Conservation (phyloP, 2,797 vertebrate species). For the Pelochelys cantorii region DNA sequence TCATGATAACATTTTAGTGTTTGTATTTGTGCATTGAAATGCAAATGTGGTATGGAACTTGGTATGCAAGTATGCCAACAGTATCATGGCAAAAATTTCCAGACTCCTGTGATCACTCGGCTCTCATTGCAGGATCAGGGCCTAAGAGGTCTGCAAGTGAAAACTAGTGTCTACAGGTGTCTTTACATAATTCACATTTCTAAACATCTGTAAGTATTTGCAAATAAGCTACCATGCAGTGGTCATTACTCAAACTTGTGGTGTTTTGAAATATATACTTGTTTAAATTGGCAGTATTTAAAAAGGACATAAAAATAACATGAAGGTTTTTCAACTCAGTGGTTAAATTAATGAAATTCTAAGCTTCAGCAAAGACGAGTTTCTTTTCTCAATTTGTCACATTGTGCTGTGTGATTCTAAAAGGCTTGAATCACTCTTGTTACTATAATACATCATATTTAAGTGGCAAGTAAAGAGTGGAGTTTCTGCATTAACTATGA, state of each 20-base stretch:
- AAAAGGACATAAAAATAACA: not conserved
- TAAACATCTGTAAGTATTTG: not conserved
- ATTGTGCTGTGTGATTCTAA: not conserved
- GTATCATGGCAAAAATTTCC: not conserved
- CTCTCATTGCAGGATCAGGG: not conserved
- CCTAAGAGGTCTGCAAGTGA: not conserved
- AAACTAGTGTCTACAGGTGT: not conserved
- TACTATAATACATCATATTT: not conserved
- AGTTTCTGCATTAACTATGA: not conserved
- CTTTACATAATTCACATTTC: not conserved
- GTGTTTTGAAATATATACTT: not conserved
- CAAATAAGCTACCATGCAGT: not conserved
- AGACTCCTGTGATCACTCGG: accelerated
- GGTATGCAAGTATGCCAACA: not conserved
- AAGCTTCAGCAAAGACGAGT: constrained; percentile 8
- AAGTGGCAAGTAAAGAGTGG: not conserved
- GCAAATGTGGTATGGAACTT: not conserved
- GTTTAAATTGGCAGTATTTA: not conserved
- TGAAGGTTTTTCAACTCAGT: constrained; percentile 17
- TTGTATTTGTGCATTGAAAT: not conserved
- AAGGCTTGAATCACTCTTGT: not conserved
- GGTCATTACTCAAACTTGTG: not conserved
- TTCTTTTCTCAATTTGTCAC: not conserved
- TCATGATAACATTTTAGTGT: not conserved
- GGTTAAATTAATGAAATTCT: constrained; percentile 26